Percentiles rank a stretch among this genome's conserved stretches.
These are phyloP conservation scores for Orthonevra nobilis DNA, from an alignment of 2,888 invertebrate genomes.

Conservation along the genomic window DNA sequence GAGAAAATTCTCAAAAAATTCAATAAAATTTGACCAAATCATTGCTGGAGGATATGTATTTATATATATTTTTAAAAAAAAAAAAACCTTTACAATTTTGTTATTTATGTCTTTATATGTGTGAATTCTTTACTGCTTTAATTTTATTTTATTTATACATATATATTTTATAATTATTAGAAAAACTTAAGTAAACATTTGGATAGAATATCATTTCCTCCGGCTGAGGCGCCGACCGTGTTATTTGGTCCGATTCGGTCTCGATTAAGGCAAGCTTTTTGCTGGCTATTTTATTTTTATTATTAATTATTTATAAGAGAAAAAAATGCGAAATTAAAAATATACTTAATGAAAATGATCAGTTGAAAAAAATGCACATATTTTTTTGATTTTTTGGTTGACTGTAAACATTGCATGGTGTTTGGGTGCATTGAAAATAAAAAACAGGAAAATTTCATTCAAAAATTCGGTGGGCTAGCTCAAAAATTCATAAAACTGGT, in stretches of 20 bases:
- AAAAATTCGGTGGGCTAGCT: conserved; percentile 22
- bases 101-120: conserved; percentile 34
- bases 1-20: conserved; percentile 29
- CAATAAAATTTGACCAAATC: too few relatives aligned
- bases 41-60: conserved; percentile 52
- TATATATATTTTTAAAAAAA: conserved; percentile 25
- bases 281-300: conserved; percentile 60
- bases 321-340: conserved; percentile 17
- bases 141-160: conserved; percentile 16
- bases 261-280: conserved; percentile 71
- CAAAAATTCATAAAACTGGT: conserved; percentile 49
- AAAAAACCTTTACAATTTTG: conserved; percentile 30
- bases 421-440: conserved; percentile 58
- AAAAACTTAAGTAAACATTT: conserved; percentile 69
- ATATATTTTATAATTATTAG: conserved; percentile 57
- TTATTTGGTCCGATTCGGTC: conserved; percentile 63
- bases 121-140: conserved; percentile 48
- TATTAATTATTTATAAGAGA: conserved; percentile 38
- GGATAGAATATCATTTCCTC: conserved; percentile 70
- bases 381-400: conserved; percentile 72
- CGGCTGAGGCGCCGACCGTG: conserved; percentile 53
- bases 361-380: conserved; percentile 73
- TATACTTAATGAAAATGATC: conserved; percentile 11
- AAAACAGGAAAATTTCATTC: conserved; percentile 8
- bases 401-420: conserved; percentile 69